Base-by-base conservation (phyloP, 2,113 vertebrate genomes). In the Mola mola region DNA sequence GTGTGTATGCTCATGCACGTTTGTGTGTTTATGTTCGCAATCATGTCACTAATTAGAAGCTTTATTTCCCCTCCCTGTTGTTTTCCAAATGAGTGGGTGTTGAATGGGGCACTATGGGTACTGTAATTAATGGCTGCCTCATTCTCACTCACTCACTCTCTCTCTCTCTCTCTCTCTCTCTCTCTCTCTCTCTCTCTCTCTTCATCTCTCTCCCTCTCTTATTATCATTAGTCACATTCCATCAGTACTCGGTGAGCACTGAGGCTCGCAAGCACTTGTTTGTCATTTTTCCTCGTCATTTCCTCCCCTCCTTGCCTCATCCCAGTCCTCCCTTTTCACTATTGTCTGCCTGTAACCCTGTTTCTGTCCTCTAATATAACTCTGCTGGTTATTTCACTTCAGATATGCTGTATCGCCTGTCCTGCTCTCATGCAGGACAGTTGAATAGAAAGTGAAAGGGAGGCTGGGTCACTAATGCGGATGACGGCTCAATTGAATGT, bases 181-280 rank as follows among this genome's bases (percentile, higher is more conserved):
- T n/a, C n/a, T n/a, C n/a, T 7, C 4, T 38, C 15, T 25, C 55
- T 44, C 48, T n/a, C 16, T 13, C 21, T 36, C 55, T 15, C 19
- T 25, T 29, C 36, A n/a, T 8, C 29, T 42, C 55, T 55, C 16
- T 17, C 56, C 11, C 37, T 52, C 24, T 55, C 38, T 78, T 79
- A 83, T 87, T 70, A 80, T 88, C 69, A 67, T 75, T 78, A 79
- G 81, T 88, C 83, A 69, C 82, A 86, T 89, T 89, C 87, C 88
- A 86, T 88, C 80, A 71, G 57, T 51, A 64, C 79, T 56, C 55
- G 20, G 48, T n/a, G 58, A 74, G 75, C 75, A 44, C 49, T 75
- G 73, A 84, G 61, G 65, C 76, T 62, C 78, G 78, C n/a, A 1
- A 38, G 55, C 40, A 70, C 73, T 82, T 77, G 73, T 78, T 87